These are phyloP conservation scores for Solenopsis invicta DNA, from an alignment of 1,140 invertebrate genomes.

Conservation along the genomic window DNA sequence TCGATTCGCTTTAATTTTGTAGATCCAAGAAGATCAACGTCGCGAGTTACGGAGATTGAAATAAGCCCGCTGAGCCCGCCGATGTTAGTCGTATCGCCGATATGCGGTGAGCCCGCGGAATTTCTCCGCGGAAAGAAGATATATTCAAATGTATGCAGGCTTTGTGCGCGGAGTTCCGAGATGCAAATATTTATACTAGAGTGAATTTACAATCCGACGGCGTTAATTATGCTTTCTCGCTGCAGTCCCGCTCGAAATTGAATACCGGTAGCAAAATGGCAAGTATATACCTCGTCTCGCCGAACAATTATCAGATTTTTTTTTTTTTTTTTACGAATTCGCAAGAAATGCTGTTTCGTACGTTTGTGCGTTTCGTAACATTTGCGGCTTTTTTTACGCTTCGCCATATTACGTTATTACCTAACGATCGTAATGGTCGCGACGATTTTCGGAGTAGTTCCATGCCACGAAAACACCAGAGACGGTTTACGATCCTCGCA, in stretches of 20 bases:
- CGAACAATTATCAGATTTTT: constrained; percentile 44
- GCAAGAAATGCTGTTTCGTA: not conserved
- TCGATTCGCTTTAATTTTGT: constrained; percentile 56
- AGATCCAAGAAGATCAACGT: constrained; percentile 57
- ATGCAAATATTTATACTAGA: constrained; percentile 61
- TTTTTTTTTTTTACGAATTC: constrained; percentile 30
- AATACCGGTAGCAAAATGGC: constrained; percentile 46
- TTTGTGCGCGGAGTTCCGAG: constrained; percentile 29
- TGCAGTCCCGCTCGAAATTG: constrained; percentile 27
- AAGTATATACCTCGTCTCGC: constrained; percentile 18
- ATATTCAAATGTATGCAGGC: constrained; percentile 63
- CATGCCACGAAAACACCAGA: not conserved
- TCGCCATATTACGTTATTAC: not conserved
- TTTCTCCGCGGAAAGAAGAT: constrained; percentile 31
- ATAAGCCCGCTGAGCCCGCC: constrained; percentile 38
- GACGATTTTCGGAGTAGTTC: not conserved
- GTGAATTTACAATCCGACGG: constrained; percentile 43
- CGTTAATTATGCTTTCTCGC: constrained; percentile 64
- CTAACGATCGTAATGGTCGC: not conserved
- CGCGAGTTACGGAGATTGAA: constrained; percentile 56
- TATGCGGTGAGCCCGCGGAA: constrained; percentile 43
- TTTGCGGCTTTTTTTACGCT: not conserved
- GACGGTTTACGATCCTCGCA: not conserved
- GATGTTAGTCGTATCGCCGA: constrained; percentile 56
- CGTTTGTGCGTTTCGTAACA: not conserved